Conservation (phyloP, 2,113 vertebrate species). For the Oncorhynchus nerka region DNA sequence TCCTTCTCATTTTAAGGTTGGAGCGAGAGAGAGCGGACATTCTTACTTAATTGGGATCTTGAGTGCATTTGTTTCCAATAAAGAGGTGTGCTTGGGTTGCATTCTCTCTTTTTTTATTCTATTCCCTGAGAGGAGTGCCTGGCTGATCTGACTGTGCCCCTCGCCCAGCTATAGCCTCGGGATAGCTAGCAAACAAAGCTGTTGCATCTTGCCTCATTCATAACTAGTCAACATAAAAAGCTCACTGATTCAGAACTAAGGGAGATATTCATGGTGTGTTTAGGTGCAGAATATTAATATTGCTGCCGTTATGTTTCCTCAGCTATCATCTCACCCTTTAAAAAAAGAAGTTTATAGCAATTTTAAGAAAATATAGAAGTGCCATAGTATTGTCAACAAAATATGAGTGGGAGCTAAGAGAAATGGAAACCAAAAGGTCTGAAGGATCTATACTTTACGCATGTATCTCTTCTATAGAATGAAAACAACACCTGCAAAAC, state of each 20-base stretch:
- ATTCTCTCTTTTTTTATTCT: conserved; percentile 24
- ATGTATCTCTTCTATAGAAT: neutral
- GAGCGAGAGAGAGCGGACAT: conserved; percentile 21
- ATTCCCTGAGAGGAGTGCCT: conserved; percentile 17
- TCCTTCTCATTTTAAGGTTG: neutral
- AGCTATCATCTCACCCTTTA: neutral
- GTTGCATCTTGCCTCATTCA: conserved; percentile 17
- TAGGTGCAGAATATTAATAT: neutral
- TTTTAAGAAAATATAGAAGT: neutral
- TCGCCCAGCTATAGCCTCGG: conserved; percentile 1
- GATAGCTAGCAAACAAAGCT: conserved; percentile 18
- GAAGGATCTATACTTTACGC: too few relatives aligned
- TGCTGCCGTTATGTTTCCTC: neutral
- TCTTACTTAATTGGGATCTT: conserved; percentile 56
- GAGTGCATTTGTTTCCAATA: conserved; percentile 63
- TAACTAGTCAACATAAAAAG: neutral
- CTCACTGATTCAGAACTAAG: conserved; percentile 10
- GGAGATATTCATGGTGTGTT: conserved; percentile 9
- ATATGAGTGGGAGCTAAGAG: neutral
- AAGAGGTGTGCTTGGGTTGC: conserved; percentile 58
- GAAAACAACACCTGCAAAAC: neutral
- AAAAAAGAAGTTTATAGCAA: neutral
- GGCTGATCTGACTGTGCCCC: conserved; percentile 5
- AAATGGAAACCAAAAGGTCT: neutral
- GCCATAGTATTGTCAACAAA: neutral